Base-by-base conservation (phyloP, 2,888 invertebrate species). In the Gisinianus flammeolus region DNA sequence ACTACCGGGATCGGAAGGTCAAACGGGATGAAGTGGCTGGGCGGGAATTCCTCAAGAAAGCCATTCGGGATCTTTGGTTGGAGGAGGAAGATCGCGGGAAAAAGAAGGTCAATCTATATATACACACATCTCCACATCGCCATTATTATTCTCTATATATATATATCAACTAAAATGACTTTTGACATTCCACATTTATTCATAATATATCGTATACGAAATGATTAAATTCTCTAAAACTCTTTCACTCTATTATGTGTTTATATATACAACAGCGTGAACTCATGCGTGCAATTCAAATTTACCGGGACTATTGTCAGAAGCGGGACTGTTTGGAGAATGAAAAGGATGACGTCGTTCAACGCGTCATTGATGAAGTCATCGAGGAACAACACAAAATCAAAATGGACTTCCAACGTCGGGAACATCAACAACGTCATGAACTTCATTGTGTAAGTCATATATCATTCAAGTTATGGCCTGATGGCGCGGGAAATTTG, bases 321-420 rank as follows among this genome's bases (percentile, higher is more conserved):
- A 81, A 82, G 44, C 77, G 81, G 33, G 82, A 83, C 58, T 81
- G 80, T 52, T 69, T 81, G 30, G 77, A 74, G 31, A 83, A 83
- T 64, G 76, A 76, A 22, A 79, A 76, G 54, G 84, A 83, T 70
- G 62, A 73, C 5, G 81, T 81, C 58, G 56, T 83, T n/a, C 81
- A 84, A 75, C 71, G 76, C 22, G 75, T 84, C 75, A 81, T 83
- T 74, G 83, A 84, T 74, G 77, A 78, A 64, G 81, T 83, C 56
- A 82, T 84, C 76, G 82, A 83, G 77, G 84, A 82, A 64, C 82
- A 84, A 64, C 81, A 83, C 71, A 74, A 82, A 64, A 82, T 82
- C 76, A 79, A 74, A 6, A 80, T 71, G 74, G 82, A 76, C 66
- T 79, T 78, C 44, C 67, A 82, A 30, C 79, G 78, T 44, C 75